These are phyloP conservation scores for Melanaphis sacchari DNA, from an alignment of 1,140 invertebrate genomes.

Conservation along the genomic window DNA sequence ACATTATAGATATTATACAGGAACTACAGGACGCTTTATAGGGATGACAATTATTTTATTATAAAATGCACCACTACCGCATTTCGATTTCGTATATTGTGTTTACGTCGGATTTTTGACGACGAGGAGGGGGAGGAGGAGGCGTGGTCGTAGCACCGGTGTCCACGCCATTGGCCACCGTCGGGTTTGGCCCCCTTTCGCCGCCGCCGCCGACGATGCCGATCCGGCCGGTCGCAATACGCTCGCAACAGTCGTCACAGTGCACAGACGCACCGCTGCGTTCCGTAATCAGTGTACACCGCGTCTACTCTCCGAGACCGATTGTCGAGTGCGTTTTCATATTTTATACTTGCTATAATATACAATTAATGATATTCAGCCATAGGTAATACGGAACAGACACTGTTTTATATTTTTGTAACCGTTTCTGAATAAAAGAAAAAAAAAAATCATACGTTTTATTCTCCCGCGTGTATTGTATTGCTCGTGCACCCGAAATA, in stretches of 20 bases:
- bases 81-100: neutral
- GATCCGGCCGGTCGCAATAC: neutral
- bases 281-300: neutral
- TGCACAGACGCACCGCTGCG: neutral
- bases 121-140: neutral
- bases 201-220: neutral
- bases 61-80: neutral
- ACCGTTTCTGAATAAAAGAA: neutral
- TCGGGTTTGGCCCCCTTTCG: conserved; percentile 26
- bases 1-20: too few relatives aligned
- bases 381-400: too few relatives aligned
- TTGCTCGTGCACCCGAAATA: neutral
- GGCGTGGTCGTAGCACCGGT: neutral
- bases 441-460: neutral
- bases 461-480: neutral
- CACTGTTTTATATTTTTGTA: neutral
- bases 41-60: too few relatives aligned
- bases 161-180: conserved; percentile 1
- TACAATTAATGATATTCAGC: too few relatives aligned
- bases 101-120: neutral
- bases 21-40: too few relatives aligned
- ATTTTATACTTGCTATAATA: neutral
- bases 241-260: neutral
- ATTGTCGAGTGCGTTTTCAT: neutral
- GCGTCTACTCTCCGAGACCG: neutral